These are phyloP conservation scores for Rotaria magnacalcarata DNA, from an alignment of 2,888 invertebrate species.

Conservation along the genomic window DNA sequence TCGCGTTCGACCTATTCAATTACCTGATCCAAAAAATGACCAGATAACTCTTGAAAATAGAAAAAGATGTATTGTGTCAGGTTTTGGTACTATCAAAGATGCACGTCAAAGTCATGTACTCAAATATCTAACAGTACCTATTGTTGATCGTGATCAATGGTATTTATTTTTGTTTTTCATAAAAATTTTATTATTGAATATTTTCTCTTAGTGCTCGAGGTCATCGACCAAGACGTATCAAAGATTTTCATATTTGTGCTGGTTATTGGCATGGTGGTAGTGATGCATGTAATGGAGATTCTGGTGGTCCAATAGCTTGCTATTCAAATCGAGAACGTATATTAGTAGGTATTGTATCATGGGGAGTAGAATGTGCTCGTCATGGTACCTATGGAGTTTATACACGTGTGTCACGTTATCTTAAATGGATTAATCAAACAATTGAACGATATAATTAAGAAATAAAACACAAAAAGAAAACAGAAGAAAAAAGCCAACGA, in stretches of 20 bases:
- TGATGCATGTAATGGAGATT: conserved; percentile 33
- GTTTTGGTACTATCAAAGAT: not conserved
- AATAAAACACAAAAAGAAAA: not conserved
- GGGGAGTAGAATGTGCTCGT: conserved; percentile 23
- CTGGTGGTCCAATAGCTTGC: conserved; percentile 30
- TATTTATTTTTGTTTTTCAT: not conserved
- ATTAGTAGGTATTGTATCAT: conserved; percentile 19
- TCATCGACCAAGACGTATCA: conserved; percentile 35
- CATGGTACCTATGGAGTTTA: conserved; percentile 15
- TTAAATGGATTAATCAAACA: conserved; percentile 18
- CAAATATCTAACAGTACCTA: conserved; percentile 20
- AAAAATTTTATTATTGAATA: not conserved
- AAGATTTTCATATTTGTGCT: conserved; percentile 37
- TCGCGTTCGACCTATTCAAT: not conserved
- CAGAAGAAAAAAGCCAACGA: no score
- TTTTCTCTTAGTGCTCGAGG: not conserved
- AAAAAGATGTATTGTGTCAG: not conserved
- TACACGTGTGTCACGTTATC: conserved; percentile 34
- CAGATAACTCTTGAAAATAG: not conserved
- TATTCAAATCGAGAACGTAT: not conserved
- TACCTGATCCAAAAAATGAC: not conserved
- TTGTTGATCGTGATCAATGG: conserved; percentile 3
- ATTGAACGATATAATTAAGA: not conserved
- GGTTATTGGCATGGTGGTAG: conserved; percentile 16
- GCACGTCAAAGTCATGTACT: conserved; percentile 2